These are phyloP conservation scores for Trochalopteron elliotii DNA, from an alignment of 2,113 vertebrate genomes.

Conservation along the genomic window DNA sequence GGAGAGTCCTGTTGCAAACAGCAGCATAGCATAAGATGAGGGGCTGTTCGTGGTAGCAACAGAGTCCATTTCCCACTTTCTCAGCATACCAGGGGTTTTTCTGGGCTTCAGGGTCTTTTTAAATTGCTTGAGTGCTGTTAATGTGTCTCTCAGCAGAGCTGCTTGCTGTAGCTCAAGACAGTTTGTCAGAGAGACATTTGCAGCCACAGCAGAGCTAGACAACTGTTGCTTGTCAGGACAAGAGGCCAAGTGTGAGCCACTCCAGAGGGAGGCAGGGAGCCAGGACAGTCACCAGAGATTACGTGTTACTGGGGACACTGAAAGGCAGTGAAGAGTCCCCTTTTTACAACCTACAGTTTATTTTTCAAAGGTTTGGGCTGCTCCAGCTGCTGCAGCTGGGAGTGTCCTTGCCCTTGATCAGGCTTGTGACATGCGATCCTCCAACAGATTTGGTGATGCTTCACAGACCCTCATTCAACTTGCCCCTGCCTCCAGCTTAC, in stretches of 20 bases:
- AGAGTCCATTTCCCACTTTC: not conserved
- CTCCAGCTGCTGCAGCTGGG: not conserved
- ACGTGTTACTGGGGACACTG: not conserved
- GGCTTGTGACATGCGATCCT: not conserved
- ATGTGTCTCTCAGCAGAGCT: not conserved
- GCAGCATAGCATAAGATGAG: not conserved
- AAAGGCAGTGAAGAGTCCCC: not conserved
- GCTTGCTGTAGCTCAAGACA: not conserved
- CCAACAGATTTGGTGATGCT: not conserved
- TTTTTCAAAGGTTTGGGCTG: not conserved
- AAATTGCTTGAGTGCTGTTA: not conserved
- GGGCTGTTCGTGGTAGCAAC: accelerated
- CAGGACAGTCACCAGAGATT: not conserved
- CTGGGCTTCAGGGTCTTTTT: not conserved
- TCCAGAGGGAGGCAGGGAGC: not conserved
- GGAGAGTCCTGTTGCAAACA: not conserved
- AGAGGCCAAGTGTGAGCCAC: not conserved
- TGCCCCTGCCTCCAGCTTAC: not conserved
- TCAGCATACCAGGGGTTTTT: not conserved
- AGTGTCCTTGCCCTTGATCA: not conserved
- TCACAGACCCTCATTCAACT: not conserved
- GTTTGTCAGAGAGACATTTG: not conserved
- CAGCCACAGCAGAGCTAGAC: not conserved
- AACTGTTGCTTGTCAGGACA: not conserved
- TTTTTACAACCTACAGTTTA: not conserved